phyloP scores from a whole-genome alignment of 2,888 invertebrate species.

The Drosophila differens region DNA sequence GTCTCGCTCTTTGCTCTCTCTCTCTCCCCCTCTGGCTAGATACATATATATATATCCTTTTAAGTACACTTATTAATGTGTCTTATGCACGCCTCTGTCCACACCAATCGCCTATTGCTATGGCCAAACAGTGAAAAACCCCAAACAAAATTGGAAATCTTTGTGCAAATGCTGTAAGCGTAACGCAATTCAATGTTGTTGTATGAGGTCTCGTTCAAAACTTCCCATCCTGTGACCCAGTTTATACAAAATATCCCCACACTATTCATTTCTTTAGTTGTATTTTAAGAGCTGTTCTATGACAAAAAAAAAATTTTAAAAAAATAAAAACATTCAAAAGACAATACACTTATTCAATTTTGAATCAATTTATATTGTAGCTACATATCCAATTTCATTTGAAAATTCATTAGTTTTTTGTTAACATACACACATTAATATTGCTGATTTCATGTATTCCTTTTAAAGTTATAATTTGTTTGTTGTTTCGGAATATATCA shows the following conservation, averaged over 20 bases:
- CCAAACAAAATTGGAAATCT: slow-evolving; percentile 52
- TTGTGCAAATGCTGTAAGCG: slow-evolving; percentile 59
- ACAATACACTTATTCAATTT: slow-evolving; percentile 6
- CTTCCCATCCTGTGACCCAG: slow-evolving; percentile 13
- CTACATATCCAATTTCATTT: slow-evolving; percentile 12
- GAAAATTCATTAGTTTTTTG: background rate
- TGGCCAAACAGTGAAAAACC: slow-evolving; percentile 27
- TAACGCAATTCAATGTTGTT: slow-evolving; percentile 61
- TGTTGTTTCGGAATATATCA: slow-evolving; percentile 54
- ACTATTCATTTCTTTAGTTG: slow-evolving; percentile 29
- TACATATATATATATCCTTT: slow-evolving; percentile 3
- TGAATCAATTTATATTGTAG: slow-evolving; percentile 6
- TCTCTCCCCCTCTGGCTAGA: slow-evolving; percentile 1
- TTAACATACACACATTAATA: background rate
- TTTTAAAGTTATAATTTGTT: background rate
- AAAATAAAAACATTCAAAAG: background rate
- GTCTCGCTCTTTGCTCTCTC: slow-evolving; percentile 29
- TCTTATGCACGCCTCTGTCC: slow-evolving; percentile 48
- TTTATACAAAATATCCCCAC: slow-evolving; percentile 3
- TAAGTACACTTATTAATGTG: slow-evolving; percentile 5
- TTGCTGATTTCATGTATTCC: background rate
- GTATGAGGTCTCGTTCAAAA: slow-evolving; percentile 52
- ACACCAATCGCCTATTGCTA: slow-evolving; percentile 55
- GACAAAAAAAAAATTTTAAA: background rate
- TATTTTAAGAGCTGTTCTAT: slow-evolving; percentile 61